Base-by-base conservation (phyloP, 2,113 vertebrate species). In the Piaya cayana region DNA sequence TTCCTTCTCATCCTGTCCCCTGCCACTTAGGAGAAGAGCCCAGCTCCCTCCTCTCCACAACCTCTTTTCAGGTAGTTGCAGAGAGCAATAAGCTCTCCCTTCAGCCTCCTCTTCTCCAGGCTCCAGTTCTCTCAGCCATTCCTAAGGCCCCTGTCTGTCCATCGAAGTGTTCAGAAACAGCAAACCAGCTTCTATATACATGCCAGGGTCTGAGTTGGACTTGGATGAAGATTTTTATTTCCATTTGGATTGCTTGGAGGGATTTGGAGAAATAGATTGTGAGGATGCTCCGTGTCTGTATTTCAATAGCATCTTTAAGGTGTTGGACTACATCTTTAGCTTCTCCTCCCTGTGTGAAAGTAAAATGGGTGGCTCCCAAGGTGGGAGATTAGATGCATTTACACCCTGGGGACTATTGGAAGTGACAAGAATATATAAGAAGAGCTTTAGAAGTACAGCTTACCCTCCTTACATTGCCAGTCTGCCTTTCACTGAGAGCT, bases 351-450 rank as follows among this genome's bases (percentile, higher is more conserved):
- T 47, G 16, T 1, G 0, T 26, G 58, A 45, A 84, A 83, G 45
- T 90, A 59, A 82, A 87, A 95, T 59, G 75, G 90, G 91, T 90
- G 93, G 62, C 74, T 86, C 65, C 29, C 43, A 34, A 69, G 20
- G 26, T 43, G 49, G 55, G 83, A 90, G 86, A 90, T 88, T 88
- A 92, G 91, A 93, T 79, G 60, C 30, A 8, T 42, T 86, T 72
- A 64, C 64, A 79, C 80, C 77, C 86, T 0, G 5, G 71, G 82
- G 80, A 76, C 86, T 92, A 86, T 34, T 68, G 90, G 65, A 78
- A 96, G 88, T 92, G 95, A 96, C 69, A 95, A 71, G 82, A 94
- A 94, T 94, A 84, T 76, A 76, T 90, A 95, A 90, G 60, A 71
- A 86, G 65, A 88, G 72, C 82, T 94, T 94, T 64, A 93, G 92